Conservation (phyloP, 2,888 invertebrate genomes). For the Calameuta idolon region DNA sequence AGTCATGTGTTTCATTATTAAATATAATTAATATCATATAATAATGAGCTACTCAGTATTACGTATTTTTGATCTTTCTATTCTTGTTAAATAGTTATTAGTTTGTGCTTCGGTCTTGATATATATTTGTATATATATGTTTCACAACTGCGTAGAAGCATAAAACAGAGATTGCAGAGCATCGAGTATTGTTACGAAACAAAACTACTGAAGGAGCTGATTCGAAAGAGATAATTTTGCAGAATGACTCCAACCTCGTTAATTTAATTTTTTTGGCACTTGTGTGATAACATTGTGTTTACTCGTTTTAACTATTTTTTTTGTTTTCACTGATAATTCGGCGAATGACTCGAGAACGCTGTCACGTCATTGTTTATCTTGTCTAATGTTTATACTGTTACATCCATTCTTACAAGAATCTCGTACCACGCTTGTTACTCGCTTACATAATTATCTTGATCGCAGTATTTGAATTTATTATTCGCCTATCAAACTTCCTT, state of each 20-base stretch:
- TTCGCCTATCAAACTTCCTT: background rate
- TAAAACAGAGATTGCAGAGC: background rate
- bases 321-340: background rate
- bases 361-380: background rate
- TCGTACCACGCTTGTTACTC: background rate
- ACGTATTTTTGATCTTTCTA: background rate
- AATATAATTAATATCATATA: background rate
- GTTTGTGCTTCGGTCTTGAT: background rate
- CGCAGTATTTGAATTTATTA: background rate
- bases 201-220: background rate
- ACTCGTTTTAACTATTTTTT: background rate
- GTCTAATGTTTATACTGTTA: background rate
- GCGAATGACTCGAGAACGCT: background rate
- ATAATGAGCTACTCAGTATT: background rate
- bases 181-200: background rate
- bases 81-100: background rate
- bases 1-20: background rate
- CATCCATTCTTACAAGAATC: background rate
- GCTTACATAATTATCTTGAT: background rate
- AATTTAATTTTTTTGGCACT: background rate
- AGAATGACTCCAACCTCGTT: background rate
- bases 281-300: background rate
- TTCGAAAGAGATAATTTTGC: background rate
- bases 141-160: background rate
- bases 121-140: background rate